Evolutionary conservation across 2,113 vertebrate genomes (phyloP).

Genomic region (Nymphicus hollandicus): DNA sequence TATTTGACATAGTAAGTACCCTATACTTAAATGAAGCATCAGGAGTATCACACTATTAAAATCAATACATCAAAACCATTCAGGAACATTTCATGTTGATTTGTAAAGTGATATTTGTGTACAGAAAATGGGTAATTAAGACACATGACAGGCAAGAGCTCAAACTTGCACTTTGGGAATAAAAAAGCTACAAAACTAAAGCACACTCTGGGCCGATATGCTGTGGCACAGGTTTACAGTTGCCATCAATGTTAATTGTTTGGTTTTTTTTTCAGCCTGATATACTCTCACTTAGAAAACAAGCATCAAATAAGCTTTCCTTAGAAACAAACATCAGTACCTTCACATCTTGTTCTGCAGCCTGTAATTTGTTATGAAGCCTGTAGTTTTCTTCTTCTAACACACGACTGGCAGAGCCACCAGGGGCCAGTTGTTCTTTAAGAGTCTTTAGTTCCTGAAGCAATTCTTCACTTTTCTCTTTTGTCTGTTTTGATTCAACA

Average conservation of each 20-base stretch:
- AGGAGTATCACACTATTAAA: neutral
- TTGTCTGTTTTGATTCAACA: slow-evolving; percentile 24
- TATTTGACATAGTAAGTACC: neutral
- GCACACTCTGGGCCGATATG: neutral
- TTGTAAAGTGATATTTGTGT: neutral
- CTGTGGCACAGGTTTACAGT: neutral
- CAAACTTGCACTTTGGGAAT: neutral
- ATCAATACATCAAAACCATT: neutral
- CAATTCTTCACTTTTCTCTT: slow-evolving; percentile 44
- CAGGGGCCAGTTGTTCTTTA: neutral
- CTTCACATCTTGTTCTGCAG: slow-evolving; percentile 50
- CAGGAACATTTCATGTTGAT: neutral
- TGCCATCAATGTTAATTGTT: neutral
- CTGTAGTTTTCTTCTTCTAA: slow-evolving; percentile 35
- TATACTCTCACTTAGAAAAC: neutral
- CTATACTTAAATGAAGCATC: neutral
- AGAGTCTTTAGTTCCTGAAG: slow-evolving; percentile 30
- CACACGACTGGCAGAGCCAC: neutral
- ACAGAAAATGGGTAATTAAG: neutral
- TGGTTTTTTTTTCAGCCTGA: neutral
- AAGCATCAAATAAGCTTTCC: neutral
- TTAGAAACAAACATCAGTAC: slow-evolving; percentile 7
- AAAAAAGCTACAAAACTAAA: neutral
- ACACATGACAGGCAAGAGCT: neutral
- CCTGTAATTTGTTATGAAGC: slow-evolving; percentile 6